These are phyloP conservation scores for Heteractis magnifica DNA, from an alignment of 92 coral and sea anemone genomes.

Conservation along the genomic window DNA sequence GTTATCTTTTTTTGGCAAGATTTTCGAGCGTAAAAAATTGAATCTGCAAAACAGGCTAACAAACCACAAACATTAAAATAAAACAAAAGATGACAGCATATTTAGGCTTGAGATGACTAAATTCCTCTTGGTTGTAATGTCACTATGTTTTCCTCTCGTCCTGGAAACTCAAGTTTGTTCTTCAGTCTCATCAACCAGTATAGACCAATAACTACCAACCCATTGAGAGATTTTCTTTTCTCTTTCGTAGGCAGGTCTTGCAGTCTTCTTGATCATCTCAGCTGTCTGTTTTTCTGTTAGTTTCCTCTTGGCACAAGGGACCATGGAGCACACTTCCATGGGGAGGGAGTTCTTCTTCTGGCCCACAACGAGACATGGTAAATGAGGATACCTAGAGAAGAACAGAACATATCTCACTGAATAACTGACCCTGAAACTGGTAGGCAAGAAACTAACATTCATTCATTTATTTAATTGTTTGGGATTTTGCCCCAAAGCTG, in stretches of 20 bases:
- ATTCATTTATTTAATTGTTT: too few relatives aligned
- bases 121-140: too few relatives aligned
- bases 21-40: too few relatives aligned
- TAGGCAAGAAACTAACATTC: too few relatives aligned
- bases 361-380: conserved; percentile 67
- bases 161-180: not conserved
- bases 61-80: too few relatives aligned
- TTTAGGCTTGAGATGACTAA: too few relatives aligned
- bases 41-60: too few relatives aligned
- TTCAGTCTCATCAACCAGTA: too few relatives aligned
- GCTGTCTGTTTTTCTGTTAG: conserved; percentile 79
- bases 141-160: not conserved
- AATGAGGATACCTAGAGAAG: conserved; percentile 49
- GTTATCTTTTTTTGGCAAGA: too few relatives aligned
- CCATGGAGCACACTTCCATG: conserved; percentile 73
- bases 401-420: not conserved
- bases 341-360: conserved; percentile 73
- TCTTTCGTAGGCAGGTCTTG: conserved; percentile 71
- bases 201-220: conserved; percentile 34
- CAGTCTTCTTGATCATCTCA: conserved; percentile 76
- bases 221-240: conserved; percentile 55
- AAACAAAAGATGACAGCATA: too few relatives aligned
- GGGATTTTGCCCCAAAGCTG: too few relatives aligned
- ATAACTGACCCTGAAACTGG: too few relatives aligned
- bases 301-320: conserved; percentile 67